Evolutionary conservation across 2,797 vertebrate genomes (phyloP).

Genomic region (Intellagama lesueurii): DNA sequence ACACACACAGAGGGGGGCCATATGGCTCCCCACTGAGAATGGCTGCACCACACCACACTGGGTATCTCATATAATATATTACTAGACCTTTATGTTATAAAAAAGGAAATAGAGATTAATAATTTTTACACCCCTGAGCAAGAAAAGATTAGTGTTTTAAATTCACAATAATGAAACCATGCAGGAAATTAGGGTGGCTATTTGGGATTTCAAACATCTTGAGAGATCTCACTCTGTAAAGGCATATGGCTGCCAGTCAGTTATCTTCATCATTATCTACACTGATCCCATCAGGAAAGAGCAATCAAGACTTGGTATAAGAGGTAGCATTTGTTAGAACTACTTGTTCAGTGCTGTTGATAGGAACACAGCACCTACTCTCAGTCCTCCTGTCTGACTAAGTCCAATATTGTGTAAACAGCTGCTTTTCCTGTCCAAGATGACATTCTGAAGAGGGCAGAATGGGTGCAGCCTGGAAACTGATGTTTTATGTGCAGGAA

Average conservation of each 20-base stretch:
- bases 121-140: background rate
- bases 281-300: background rate
- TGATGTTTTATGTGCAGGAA: conserved; percentile 72
- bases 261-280: conserved; percentile 5
- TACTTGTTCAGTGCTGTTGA: conserved; percentile 9
- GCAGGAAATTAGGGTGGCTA: background rate
- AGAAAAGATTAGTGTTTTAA: background rate
- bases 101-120: conserved; percentile 6
- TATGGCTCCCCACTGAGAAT: too few relatives aligned
- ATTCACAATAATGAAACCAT: background rate
- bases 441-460: conserved; percentile 58
- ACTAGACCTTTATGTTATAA: background rate
- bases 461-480: conserved; percentile 46
- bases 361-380: conserved; percentile 17
- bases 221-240: background rate
- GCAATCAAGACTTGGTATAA: background rate
- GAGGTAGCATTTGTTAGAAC: background rate
- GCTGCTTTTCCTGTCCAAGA: conserved; percentile 68
- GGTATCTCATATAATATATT: background rate
- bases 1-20: too few relatives aligned
- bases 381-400: background rate
- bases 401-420: conserved; percentile 21
- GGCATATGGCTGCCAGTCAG: background rate
- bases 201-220: background rate
- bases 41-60: background rate